Conservation (phyloP, 2,888 invertebrate genomes). For the Pomacea canaliculata region DNA sequence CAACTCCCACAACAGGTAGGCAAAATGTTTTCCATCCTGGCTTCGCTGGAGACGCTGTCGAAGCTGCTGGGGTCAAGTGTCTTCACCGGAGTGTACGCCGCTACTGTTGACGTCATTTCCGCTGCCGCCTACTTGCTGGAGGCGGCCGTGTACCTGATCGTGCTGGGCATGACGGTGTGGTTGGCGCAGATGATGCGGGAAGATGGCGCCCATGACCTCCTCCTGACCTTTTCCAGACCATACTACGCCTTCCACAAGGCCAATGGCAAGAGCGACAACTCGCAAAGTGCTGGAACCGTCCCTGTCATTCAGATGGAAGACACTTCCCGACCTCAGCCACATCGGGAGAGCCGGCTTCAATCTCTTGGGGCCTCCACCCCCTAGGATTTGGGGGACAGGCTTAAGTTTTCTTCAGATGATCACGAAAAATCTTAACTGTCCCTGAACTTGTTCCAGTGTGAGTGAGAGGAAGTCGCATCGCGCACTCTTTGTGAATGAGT, state of each 20-base stretch:
- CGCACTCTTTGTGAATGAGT: no score
- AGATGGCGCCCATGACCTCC: not conserved
- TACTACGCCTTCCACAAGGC: constrained; percentile 11
- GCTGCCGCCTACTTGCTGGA: constrained; percentile 21
- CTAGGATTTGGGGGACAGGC: not conserved
- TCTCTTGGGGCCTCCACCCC: constrained; percentile 41
- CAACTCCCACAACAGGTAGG: constrained; percentile 10
- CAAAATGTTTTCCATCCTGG: constrained; percentile 23
- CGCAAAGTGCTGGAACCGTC: not conserved
- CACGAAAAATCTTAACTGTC: not conserved
- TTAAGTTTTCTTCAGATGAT: no score
- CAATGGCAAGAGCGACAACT: not conserved
- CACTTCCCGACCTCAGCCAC: constrained; percentile 2
- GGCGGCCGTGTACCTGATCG: not conserved
- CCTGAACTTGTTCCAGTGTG: not conserved
- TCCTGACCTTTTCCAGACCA: constrained; percentile 17
- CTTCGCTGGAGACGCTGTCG: constrained; percentile 23
- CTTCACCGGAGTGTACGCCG: constrained; percentile 24
- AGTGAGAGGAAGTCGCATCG: no score
- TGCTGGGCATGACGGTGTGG: constrained; percentile 10
- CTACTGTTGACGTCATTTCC: constrained; percentile 1
- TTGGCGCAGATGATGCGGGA: constrained; percentile 9
- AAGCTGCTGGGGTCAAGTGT: constrained; percentile 20
- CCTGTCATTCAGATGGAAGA: constrained; percentile 14
- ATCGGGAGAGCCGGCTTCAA: constrained; percentile 36